These are phyloP conservation scores for Drosophila koepferae DNA, from an alignment of 2,888 invertebrate genomes.

Conservation along the genomic window DNA sequence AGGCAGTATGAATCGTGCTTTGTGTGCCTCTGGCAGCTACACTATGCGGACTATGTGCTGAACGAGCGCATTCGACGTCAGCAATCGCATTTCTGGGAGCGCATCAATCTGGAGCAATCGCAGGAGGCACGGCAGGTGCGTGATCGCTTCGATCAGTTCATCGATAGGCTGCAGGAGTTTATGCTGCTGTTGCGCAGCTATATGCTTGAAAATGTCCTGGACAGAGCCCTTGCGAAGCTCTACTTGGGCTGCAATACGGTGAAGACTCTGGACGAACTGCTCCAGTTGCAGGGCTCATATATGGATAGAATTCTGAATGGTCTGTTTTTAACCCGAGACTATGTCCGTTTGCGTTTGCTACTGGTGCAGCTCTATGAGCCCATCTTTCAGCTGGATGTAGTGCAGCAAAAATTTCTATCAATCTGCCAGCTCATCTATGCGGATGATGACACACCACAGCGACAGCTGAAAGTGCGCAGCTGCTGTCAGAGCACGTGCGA, in stretches of 20 bases:
- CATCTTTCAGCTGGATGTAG: slow-evolving; percentile 35
- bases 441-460: background rate
- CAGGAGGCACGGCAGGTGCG: slow-evolving; percentile 11
- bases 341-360: background rate
- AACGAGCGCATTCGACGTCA: slow-evolving; percentile 36
- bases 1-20: slow-evolving; percentile 39
- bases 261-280: slow-evolving; percentile 43
- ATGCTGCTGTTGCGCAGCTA: slow-evolving; percentile 35
- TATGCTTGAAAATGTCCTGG: slow-evolving; percentile 28
- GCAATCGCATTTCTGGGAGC: slow-evolving; percentile 20
- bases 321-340: slow-evolving; percentile 1
- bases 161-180: slow-evolving; percentile 18
- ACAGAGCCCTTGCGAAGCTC: slow-evolving; percentile 18
- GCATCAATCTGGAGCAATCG: background rate
- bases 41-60: slow-evolving; percentile 53
- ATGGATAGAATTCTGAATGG: slow-evolving; percentile 27
- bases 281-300: slow-evolving; percentile 43
- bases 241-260: background rate
- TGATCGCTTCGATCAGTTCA: slow-evolving; percentile 17
- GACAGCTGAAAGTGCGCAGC: slow-evolving; percentile 9
- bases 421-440: background rate
- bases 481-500: slow-evolving; percentile 36
- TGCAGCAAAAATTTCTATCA: slow-evolving; percentile 37
- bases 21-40: slow-evolving; percentile 52
- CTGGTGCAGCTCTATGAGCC: slow-evolving; percentile 30